Evolutionary conservation across 2,797 vertebrate genomes (phyloP), one percentile per base, ranked within the genome.

Genomic region (Mus caroli): DNA sequence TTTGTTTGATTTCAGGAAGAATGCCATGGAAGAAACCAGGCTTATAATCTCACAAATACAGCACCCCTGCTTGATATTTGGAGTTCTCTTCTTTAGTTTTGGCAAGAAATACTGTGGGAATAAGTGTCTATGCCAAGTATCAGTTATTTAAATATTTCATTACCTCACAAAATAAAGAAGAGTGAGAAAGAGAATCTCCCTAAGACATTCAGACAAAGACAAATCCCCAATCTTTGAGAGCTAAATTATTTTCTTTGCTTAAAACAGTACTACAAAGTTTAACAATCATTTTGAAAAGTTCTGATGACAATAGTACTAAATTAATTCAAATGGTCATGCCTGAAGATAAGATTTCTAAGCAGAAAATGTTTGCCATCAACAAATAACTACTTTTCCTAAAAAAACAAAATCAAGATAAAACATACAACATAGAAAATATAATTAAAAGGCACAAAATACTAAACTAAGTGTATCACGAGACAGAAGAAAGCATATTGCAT

Each of bases 121-220:
- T 97, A 97, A 98, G 84, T 95, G 37, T 92, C 95, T 95, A 92
- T 97, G 97, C 97, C 97, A 97, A 98, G 95, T 97, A 97, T 95
- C 94, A 97, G 93, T 96, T 98, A 96, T 97, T 97, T 97, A 97
- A 98, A 97, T 97, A 97, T 97, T 97, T 98, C 85, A 97, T 97
- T 97, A 97, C 92, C 92, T 97, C 97, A 96, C 94, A 92, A 95
- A 97, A 94, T 88, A 96, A 96, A 82, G 80, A 95, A 96, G 71
- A 91, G 13, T 75, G 75, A 91, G 94, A 92, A 93, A 91, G 73
- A 96, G 64, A 93, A 34, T 93, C 94, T 91, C 67, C 92, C 54
- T 94, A 92, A 94, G 56, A 96, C 92, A 97, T 94, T 80, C 96
- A 87, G 84, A 96, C 88, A 96, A 95, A 97, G 87, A 96, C 43